Base-by-base conservation (phyloP, 1,140 invertebrate species). In the Cheumatopsyche charites region DNA sequence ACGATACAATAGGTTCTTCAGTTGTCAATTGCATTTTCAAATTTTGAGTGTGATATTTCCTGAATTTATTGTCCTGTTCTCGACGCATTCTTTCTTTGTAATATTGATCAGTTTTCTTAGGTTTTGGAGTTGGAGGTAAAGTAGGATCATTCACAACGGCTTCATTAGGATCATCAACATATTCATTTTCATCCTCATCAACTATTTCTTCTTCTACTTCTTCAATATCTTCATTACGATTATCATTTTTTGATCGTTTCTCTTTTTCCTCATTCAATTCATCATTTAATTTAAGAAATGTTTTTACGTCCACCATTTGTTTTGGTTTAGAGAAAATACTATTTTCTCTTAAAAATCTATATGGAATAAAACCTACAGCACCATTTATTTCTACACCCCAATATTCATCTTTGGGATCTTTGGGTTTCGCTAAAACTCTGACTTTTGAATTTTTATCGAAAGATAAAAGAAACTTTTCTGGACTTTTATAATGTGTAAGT, bases 341-440 rank as follows among this genome's bases (percentile, higher is more conserved):
- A 26, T 62, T 73, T 78, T 83, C 82, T 74, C 76, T 78, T 70
- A 85, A 76, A 79, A 90, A 88, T 12, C 80, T 79, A 62, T 85
- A 83, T 47, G 88, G 89, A 21, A 88, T 87, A 81, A 92, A 94
- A 49, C 92, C 92, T 85, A 80, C 77, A 85, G n/a, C 86, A 25
- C 89, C 91, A 78, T 88, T 86, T 29, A 92, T 87, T 81, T 89
- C 87, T 21, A 88, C 90, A 75, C 88, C 91, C 91, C 92, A 93
- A 67, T 92, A 80, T 73, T 90, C 87, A 6, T 76, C 78, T 74
- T 89, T 86, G 1, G 76, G 84, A 21, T 90, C 91, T 78, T 89
- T 89, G 73, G 87, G 86, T 82, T 93, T 93, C 79, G 91, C 92
- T 71, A 84, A 88, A 71, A 94, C 85, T 66, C 79, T 85, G 0